Base-by-base conservation (phyloP, 1,140 invertebrate species). In the Drosophila pruinosa region DNA sequence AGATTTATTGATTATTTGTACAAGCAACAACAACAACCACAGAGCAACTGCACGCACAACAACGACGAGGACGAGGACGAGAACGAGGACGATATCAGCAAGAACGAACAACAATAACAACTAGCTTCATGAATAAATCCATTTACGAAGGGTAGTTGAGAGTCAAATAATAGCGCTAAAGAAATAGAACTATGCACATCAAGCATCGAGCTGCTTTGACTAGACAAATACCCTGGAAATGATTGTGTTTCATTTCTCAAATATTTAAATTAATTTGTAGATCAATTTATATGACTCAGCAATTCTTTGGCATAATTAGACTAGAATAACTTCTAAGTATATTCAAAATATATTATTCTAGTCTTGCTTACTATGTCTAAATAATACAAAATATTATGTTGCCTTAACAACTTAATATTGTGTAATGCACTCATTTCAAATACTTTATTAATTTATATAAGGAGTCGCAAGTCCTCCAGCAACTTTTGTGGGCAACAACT, bases 1-100 rank as follows among this genome's bases (percentile, higher is more conserved):
- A 88, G 82, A 88, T 88, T 88, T 88, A 88, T 88, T 88, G 83
- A 88, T 88, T 88, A 89, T 89, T 88, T 88, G 83, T 88, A 76
- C 41, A 82, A 69, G 57, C 72, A 73, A 43, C 62, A 72, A 53
- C 77, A 56, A n/a, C 72, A 36, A 36, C n/a, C 26, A 38, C 19
- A 28, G 22, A 53, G 14, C 31, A 17, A 17, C 19, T 41, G 36
- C 48, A 68, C 64, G 57, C 68, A 63, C 48, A 53, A 47, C 38
- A 53, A 43, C 48, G 39, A 28, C 61, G 41, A 17, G n/a, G 22
- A 48, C 41, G 57, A 26, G 4, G n/a, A 47, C 24, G 52, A 57
- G 14, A 38, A 41, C 54, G 34, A 65, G 7, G 24, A 24, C 21
- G 15, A 43, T 21, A 41, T 21, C 62, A 53, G 53, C 19, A 54